phyloP scores from a whole-genome alignment of 2,113 vertebrate species.

The Holacanthus passer region DNA sequence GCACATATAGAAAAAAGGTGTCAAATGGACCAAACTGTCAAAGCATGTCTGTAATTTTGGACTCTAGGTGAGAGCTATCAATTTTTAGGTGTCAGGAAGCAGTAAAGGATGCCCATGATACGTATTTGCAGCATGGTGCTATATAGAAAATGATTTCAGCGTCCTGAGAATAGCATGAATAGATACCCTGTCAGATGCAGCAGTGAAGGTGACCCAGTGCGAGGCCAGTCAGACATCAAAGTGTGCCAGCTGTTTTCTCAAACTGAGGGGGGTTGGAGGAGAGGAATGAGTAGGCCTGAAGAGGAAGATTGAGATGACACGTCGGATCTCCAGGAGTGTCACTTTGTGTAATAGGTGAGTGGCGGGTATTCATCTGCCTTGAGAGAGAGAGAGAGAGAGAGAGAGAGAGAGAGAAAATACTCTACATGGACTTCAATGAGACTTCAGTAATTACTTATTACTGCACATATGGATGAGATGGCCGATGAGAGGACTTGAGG shows the following conservation, averaged over 20 bases:
- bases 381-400: constrained; percentile 54
- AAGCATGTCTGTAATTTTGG: constrained; percentile 37
- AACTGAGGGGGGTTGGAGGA: constrained; percentile 80
- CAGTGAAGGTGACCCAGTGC: constrained; percentile 88
- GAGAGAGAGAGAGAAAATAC: constrained; percentile 67
- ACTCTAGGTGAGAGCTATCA: constrained; percentile 20
- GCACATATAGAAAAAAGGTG: background rate
- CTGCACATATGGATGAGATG: constrained; percentile 88
- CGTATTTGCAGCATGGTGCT: constrained; percentile 64
- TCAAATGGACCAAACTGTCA: constrained; percentile 12
- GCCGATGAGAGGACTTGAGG: constrained; percentile 85
- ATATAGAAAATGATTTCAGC: constrained; percentile 69
- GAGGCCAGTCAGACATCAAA: constrained; percentile 89
- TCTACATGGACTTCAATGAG: constrained; percentile 96
- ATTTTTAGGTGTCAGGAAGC: constrained; percentile 45
- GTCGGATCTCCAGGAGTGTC: constrained; percentile 82
- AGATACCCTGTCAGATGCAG: constrained; percentile 77
- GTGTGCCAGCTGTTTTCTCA: constrained; percentile 89
- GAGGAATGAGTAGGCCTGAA: constrained; percentile 79
- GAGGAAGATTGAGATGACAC: constrained; percentile 81
- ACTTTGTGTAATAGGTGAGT: constrained; percentile 90
- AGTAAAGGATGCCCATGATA: constrained; percentile 26
- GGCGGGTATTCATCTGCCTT: constrained; percentile 80
- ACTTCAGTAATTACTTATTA: constrained; percentile 98
- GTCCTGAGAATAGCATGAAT: constrained; percentile 63